A percentile compares a stretch with the other conserved stretches of the same genome.
phyloP scores from a whole-genome alignment of 2,113 vertebrate genomes.

The Haemorhous mexicanus region DNA sequence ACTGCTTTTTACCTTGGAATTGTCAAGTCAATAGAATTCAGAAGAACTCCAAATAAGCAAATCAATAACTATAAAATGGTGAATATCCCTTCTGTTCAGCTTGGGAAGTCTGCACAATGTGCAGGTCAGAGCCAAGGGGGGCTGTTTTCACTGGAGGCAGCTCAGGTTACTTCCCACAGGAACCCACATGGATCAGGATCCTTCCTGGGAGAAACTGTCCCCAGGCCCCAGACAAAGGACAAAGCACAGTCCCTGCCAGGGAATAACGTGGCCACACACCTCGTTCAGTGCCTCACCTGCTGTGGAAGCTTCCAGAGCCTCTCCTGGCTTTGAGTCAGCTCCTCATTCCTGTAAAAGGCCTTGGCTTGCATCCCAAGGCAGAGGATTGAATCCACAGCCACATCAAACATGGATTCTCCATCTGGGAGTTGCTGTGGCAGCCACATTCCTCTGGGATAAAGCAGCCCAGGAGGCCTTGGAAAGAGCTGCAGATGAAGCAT shows the following conservation, averaged over 20 bases:
- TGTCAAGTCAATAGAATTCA: background rate
- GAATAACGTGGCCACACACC: background rate
- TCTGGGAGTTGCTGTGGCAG: background rate
- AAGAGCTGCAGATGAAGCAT: background rate
- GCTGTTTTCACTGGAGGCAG: background rate
- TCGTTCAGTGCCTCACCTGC: background rate
- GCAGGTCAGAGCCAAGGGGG: background rate
- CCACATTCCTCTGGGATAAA: background rate
- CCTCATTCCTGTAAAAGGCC: background rate
- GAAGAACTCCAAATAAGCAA: background rate
- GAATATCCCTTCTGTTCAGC: background rate
- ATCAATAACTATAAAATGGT: background rate
- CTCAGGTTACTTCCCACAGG: background rate
- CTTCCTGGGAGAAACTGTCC: background rate
- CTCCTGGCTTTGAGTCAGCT: conserved; percentile 3
- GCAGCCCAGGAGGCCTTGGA: background rate
- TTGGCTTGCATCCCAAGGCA: background rate
- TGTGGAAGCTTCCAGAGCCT: background rate
- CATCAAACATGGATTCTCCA: background rate
- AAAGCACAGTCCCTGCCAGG: background rate
- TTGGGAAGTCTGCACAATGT: background rate
- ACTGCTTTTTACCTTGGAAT: background rate
- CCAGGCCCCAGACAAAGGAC: background rate
- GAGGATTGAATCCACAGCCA: background rate
- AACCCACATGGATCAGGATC: background rate